Conservation (phyloP, 2,113 vertebrate species). For the Pardalotus punctatus region DNA sequence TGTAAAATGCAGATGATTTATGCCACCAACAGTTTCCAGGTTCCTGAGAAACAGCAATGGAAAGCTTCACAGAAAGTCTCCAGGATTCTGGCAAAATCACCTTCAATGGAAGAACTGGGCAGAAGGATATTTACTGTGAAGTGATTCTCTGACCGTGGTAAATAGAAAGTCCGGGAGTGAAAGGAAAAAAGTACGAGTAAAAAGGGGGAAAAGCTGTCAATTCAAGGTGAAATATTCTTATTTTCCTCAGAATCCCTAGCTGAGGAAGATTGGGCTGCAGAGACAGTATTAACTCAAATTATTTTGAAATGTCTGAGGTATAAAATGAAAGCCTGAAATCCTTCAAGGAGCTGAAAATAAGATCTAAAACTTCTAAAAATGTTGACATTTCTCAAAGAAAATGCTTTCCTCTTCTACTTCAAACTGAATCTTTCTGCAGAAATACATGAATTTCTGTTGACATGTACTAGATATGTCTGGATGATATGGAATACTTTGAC, state of each 20-base stretch:
- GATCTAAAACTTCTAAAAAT: background rate
- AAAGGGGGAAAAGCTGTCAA: background rate
- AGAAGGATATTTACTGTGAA: background rate
- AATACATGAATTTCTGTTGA: background rate
- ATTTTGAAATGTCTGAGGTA: background rate
- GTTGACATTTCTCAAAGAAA: background rate
- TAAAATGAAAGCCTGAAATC: background rate
- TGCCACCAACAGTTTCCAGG: background rate
- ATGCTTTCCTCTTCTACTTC: background rate
- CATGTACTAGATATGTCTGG: background rate
- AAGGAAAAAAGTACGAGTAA: background rate
- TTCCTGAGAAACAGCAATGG: background rate
- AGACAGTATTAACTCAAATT: background rate
- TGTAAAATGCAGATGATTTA: constrained; percentile 54
- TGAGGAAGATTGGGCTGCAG: background rate
- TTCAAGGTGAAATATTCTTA: background rate
- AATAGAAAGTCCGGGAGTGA: background rate
- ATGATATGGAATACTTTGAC: background rate
- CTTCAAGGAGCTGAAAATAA: background rate
- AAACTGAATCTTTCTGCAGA: background rate
- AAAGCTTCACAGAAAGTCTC: constrained; percentile 26
- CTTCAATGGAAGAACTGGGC: background rate
- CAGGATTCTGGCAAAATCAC: background rate
- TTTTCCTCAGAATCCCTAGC: background rate
- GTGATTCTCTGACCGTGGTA: background rate